phyloP scores from a whole-genome alignment of 2,113 vertebrate species.

The Sinocyclocheilus maitianheensis region DNA sequence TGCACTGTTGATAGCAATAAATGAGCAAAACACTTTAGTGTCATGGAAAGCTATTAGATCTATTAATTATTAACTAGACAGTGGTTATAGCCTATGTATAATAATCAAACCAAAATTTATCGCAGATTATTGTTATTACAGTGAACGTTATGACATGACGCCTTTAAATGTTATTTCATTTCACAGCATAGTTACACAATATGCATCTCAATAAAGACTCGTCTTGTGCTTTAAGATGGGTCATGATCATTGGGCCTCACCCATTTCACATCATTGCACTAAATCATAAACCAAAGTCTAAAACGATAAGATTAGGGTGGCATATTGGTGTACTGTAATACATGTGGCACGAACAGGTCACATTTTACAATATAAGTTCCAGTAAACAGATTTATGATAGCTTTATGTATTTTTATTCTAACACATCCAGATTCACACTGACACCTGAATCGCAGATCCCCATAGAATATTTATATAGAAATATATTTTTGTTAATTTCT shows the following conservation, averaged over 20 bases:
- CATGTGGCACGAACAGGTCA: conserved; percentile 5
- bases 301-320: conserved; percentile 51
- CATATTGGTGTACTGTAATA: neutral
- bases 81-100: neutral
- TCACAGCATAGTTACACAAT: conserved; percentile 6
- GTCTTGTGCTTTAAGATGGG: neutral
- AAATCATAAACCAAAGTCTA: conserved; percentile 71
- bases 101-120: neutral
- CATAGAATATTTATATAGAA: neutral
- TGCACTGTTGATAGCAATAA: conserved; percentile 15
- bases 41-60: neutral
- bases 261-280: neutral
- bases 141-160: neutral
- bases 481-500: neutral
- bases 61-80: neutral
- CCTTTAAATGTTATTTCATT: neutral
- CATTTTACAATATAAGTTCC: neutral
- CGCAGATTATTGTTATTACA: neutral
- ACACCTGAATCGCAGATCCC: neutral
- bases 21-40: neutral
- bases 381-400: neutral
- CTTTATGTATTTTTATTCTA: neutral
- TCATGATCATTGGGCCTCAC: neutral
- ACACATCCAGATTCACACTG: neutral
- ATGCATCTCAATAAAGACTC: neutral